A percentile compares a stretch with the other conserved stretches of the same genome.
phyloP scores from a whole-genome alignment of 2,888 invertebrate species.

The Drosophila siamana region DNA sequence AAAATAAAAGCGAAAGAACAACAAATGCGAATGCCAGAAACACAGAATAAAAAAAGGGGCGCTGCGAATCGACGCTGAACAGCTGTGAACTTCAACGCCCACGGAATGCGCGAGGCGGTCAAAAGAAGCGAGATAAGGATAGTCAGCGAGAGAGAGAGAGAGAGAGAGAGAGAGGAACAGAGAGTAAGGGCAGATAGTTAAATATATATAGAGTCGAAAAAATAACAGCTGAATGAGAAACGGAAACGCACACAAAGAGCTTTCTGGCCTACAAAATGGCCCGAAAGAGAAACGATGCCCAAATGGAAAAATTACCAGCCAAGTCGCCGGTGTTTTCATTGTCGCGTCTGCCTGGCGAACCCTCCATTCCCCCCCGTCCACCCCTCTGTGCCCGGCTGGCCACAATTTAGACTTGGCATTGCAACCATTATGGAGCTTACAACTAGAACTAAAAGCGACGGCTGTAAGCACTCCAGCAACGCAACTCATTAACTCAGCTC shows the following conservation, averaged over 20 bases:
- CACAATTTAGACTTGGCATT: slow-evolving; percentile 14
- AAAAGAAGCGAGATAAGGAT: slow-evolving; percentile 32
- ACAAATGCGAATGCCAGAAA: slow-evolving; percentile 21
- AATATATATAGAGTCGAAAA: not conserved
- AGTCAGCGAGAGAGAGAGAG: slow-evolving; percentile 21
- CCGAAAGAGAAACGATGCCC: slow-evolving; percentile 34
- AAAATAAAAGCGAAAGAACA: slow-evolving; percentile 14
- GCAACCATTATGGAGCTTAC: slow-evolving; percentile 25
- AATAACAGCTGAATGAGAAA: slow-evolving; percentile 33
- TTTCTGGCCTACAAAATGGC: slow-evolving; percentile 51
- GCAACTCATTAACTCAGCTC: slow-evolving; percentile 19
- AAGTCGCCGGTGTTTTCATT: slow-evolving; percentile 31
- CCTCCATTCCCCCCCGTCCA: not conserved
- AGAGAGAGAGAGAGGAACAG: slow-evolving; percentile 12
- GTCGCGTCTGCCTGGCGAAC: slow-evolving; percentile 37
- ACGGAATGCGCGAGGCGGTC: slow-evolving; percentile 33
- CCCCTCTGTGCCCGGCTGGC: slow-evolving; percentile 4
- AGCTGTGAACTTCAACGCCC: slow-evolving; percentile 64
- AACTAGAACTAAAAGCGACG: slow-evolving; percentile 17
- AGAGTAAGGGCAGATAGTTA: slow-evolving; percentile 1
- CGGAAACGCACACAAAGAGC: slow-evolving; percentile 40
- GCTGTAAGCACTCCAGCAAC: not conserved
- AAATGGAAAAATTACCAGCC: slow-evolving; percentile 16
- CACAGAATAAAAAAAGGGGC: not conserved
- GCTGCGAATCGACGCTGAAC: slow-evolving; percentile 31